Base-by-base conservation (phyloP, 2,888 invertebrate genomes). In the Carpatolechia fugitivella region DNA sequence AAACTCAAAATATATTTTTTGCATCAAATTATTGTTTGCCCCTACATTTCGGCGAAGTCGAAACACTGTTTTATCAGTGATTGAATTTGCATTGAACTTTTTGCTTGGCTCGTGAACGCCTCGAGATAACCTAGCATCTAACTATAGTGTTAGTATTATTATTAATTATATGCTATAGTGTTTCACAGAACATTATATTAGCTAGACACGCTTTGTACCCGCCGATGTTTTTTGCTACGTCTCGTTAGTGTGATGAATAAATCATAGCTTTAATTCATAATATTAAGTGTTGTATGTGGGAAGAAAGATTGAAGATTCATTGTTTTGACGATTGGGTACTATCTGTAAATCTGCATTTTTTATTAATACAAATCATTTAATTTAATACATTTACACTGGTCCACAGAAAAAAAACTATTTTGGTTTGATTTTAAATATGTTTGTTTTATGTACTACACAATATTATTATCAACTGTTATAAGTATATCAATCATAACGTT, bases 41-140 rank as follows among this genome's bases (percentile, higher is more conserved):
- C 24, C 54, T 51, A 48, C 46, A 36, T 14, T 58, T 50, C 60
- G 61, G 59, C 57, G 11, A 63, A 56, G 61, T 57, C 53, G 48
- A 57, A 46, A 52, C 36, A 30, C 8, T 53, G 55, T 18, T 52
- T 33, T 54, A 52, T 55, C 53, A 48, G 38, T 55, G 55, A 56
- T 78, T 76, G 72, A 75, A 79, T 78, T 76, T 72, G 73, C 74
- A 76, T 74, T 70, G 70, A 64, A 59, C 30, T 66, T 78, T 79
- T 78, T 73, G 64, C 60, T 33, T 41, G 33, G 57, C 53, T 69
- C 72, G 70, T 74, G 74, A 76, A 73, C 55, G 65, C 62, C 62
- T 58, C 55, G 63, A 65, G 64, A 68, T 66, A 60, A 48, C 14
- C 47, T 16, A 10, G 35, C 10, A 8, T 13, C 8, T 5, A 13